phyloP scores from a whole-genome alignment of 2,113 vertebrate species.

The Caranx ignobilis region DNA sequence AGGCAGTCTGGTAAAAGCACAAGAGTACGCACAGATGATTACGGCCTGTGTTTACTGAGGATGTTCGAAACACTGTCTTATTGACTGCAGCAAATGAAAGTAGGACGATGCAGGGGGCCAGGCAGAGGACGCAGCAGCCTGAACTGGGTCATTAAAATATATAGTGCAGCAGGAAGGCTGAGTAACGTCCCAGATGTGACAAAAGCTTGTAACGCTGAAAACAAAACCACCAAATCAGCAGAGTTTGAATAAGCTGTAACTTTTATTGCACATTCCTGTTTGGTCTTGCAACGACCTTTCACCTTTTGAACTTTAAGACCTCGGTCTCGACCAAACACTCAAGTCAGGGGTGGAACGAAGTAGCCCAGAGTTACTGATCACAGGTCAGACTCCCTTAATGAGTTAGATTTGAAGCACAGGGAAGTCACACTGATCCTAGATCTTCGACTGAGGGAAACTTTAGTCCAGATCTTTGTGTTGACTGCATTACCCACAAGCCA shows the following conservation, averaged over 20 bases:
- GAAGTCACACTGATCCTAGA: constrained; percentile 58
- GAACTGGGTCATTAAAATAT: constrained; percentile 53
- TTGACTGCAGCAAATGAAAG: constrained; percentile 36
- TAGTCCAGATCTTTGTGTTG: constrained; percentile 59
- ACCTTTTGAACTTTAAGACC: constrained; percentile 72
- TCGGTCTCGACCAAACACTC: constrained; percentile 76
- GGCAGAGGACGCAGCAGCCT: constrained; percentile 46
- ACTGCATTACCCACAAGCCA: constrained; percentile 58
- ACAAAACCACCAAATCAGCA: constrained; percentile 68
- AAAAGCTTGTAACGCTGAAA: constrained; percentile 24
- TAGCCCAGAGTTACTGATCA: constrained; percentile 63
- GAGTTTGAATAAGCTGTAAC: constrained; percentile 85
- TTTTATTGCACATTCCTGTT: constrained; percentile 91
- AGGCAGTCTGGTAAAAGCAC: constrained; percentile 20
- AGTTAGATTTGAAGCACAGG: constrained; percentile 69
- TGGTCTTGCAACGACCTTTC: constrained; percentile 84
- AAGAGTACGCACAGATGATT: constrained; percentile 4
- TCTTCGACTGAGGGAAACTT: constrained; percentile 49
- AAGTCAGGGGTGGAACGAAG: constrained; percentile 63
- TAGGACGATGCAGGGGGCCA: constrained; percentile 51
- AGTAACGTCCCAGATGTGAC: constrained; percentile 4
- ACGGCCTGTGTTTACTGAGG: constrained; percentile 22
- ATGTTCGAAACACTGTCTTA: constrained; percentile 5
- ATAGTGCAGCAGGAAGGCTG: background rate
- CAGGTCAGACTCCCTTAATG: constrained; percentile 66